Percentiles rank a stretch among this genome's conserved stretches.
Evolutionary conservation across 2,113 vertebrate species (phyloP).

Genomic region (Xenopus tropicalis): DNA sequence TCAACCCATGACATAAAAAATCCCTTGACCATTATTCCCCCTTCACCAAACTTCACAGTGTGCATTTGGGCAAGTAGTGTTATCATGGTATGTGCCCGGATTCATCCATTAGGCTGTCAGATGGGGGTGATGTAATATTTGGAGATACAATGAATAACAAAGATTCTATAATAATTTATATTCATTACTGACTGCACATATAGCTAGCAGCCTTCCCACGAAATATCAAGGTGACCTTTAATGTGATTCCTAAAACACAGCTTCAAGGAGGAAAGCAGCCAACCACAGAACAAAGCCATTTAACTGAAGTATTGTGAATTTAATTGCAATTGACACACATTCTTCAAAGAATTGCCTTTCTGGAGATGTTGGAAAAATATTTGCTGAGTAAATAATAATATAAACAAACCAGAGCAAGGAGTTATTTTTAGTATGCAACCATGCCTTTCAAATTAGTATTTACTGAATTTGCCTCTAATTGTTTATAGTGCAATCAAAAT

Average conservation of each 20-base stretch:
- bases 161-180: too few relatives aligned
- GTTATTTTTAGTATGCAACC: neutral
- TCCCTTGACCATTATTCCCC: too few relatives aligned
- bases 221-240: constrained; percentile 34
- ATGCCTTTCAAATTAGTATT: neutral
- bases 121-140: too few relatives aligned
- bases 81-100: too few relatives aligned
- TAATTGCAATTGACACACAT: constrained; percentile 34
- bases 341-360: constrained; percentile 9
- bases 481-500: too few relatives aligned
- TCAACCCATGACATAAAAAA: too few relatives aligned
- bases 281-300: constrained; percentile 27
- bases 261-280: constrained; percentile 27
- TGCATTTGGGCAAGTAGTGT: too few relatives aligned
- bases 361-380: constrained; percentile 16
- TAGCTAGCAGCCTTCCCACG: too few relatives aligned
- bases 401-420: constrained; percentile 16
- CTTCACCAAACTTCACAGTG: too few relatives aligned
- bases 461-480: neutral
- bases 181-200: too few relatives aligned
- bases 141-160: too few relatives aligned
- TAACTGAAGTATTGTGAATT: constrained; percentile 29
- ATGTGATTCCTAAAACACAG: constrained; percentile 13
- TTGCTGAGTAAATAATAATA: constrained; percentile 24
- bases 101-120: too few relatives aligned